Evolutionary conservation across 2,888 invertebrate species (phyloP).

Genomic region (Nesidiocoris tenuis): DNA sequence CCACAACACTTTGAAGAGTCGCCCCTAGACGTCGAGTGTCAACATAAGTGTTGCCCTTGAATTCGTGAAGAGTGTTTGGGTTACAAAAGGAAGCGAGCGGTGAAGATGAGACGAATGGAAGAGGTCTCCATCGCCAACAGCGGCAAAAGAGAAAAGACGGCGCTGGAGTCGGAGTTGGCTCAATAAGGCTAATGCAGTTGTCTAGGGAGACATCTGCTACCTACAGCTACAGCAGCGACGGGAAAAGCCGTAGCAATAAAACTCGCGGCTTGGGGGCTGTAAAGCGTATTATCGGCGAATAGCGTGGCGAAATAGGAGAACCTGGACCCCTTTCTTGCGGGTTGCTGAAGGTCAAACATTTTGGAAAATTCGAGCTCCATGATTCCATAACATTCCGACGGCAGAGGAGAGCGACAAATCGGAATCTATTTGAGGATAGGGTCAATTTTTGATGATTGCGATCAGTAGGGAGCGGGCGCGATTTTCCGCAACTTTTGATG

Average conservation of each 20-base stretch:
- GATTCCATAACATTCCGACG: too few species aligned
- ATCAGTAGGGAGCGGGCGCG: too few species aligned
- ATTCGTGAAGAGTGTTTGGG: not conserved
- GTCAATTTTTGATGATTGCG: too few species aligned
- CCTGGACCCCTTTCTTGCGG: not conserved
- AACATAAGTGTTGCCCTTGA: not conserved
- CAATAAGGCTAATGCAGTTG: conserved; percentile 27
- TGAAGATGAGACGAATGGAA: not conserved
- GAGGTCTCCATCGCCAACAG: too few species aligned
- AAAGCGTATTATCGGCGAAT: not conserved
- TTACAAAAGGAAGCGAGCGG: not conserved
- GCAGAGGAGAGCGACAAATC: too few species aligned
- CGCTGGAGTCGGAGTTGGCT: conserved; percentile 5
- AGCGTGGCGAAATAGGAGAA: not conserved
- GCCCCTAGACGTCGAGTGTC: not conserved
- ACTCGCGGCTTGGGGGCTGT: not conserved
- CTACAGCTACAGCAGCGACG: not conserved
- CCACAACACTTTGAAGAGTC: too few species aligned
- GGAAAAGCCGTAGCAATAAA: not conserved
- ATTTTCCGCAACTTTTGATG: too few species aligned
- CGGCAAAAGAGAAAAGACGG: not conserved
- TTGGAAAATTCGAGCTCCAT: too few species aligned
- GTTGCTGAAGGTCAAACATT: not conserved
- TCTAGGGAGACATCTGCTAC: conserved; percentile 13
- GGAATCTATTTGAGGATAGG: too few species aligned